Base-by-base conservation (phyloP, 2,888 invertebrate genomes). In the Oxytorus armatus region DNA sequence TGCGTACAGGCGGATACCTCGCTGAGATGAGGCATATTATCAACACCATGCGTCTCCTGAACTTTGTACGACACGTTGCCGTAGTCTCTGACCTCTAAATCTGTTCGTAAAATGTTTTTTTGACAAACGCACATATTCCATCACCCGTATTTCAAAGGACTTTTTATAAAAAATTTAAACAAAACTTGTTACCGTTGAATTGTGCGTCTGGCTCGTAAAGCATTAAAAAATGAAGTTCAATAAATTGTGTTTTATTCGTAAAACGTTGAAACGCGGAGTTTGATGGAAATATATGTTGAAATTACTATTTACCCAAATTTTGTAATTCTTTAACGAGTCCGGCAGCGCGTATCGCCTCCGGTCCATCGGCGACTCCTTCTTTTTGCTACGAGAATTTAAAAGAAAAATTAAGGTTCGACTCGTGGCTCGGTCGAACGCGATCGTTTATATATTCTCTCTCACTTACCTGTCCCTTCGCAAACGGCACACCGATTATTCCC, bases 401-500 rank as follows among this genome's bases (percentile, higher is more conserved):
- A n/a, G 16, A 25, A n/a, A 59, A 8, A 8, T 25, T 21, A 53
- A n/a, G n/a, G n/a, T n/a, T n/a, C n/a, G n/a, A 25, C 21, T 4
- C 3, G 3, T 36, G n/a, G n/a, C 8, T 36, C 36, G n/a, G 29
- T 14, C n/a, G 11, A 47, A 3, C 8, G 10, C 5, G 14, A 55
- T 2, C 1, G 4, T n/a, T 7, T 18, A 36, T 36, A 14, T 47
- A 47, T 18, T 4, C 1, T 63, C n/a, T n/a, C 23, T n/a, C 36
- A 82, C 82, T 85, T 89, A 92, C 92, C 91, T 96, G 96, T 0
- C 96, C 96, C 88, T 96, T 96, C 84, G 95, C 94, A 88, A 96
- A 96, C 3, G 96, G 96, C 39, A 96, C 96, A n/a, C 96, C 96
- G 72, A 96, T 92, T 85, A 97, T 93, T 47, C 96, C 96, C 57